These are phyloP conservation scores for Morphnarchus princeps DNA, from an alignment of 2,113 vertebrate genomes.

Conservation along the genomic window DNA sequence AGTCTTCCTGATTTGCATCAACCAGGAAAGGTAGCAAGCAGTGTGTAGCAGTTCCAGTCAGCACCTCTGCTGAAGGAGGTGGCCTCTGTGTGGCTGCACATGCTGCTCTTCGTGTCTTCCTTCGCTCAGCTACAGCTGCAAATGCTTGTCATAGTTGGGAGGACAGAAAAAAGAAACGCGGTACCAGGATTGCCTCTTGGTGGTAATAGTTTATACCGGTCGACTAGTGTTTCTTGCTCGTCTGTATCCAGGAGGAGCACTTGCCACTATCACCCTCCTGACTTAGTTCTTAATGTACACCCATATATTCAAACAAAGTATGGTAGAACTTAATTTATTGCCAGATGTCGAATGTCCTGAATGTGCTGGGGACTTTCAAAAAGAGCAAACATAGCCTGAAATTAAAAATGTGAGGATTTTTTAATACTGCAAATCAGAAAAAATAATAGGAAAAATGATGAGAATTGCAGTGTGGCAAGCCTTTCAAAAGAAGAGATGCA, in stretches of 20 bases:
- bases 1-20: neutral
- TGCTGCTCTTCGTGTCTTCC: neutral
- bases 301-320: neutral
- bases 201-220: neutral
- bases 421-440: neutral
- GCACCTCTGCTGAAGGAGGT: neutral
- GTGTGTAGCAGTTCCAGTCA: neutral
- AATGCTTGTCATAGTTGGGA: neutral
- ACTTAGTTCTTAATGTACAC: neutral
- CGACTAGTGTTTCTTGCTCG: rapidly evolving
- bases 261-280: rapidly evolving
- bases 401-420: neutral
- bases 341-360: neutral
- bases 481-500: neutral
- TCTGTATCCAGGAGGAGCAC: rapidly evolving
- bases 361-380: neutral
- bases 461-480: neutral
- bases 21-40: neutral
- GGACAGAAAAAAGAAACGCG: neutral
- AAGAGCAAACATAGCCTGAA: neutral
- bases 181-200: neutral
- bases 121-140: neutral
- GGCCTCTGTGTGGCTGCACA: neutral
- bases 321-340: neutral
- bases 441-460: neutral